Conservation (phyloP, 2,888 invertebrate genomes). For the Pomacea canaliculata region DNA sequence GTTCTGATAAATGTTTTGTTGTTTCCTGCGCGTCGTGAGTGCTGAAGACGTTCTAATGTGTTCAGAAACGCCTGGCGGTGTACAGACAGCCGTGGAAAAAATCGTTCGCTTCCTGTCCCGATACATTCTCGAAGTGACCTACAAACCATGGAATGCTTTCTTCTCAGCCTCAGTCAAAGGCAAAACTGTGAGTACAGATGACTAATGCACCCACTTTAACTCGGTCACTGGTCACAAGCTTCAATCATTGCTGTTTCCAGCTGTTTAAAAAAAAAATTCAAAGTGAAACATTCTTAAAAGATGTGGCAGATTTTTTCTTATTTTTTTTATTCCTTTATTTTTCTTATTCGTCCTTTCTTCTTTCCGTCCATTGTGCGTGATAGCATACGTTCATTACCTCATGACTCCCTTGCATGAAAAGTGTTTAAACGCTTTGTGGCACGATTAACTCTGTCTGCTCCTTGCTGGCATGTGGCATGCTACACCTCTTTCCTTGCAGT, state of each 20-base stretch:
- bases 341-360: too few species aligned
- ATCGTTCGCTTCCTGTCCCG: conserved; percentile 25
- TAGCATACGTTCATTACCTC: too few species aligned
- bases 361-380: too few species aligned
- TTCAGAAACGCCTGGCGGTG: conserved; percentile 14
- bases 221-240: neutral
- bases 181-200: conserved; percentile 25
- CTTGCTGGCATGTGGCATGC: too few species aligned
- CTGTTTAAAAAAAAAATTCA: too few species aligned
- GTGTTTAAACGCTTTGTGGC: too few species aligned
- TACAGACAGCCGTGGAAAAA: conserved; percentile 13
- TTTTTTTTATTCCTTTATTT: too few species aligned
- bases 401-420: too few species aligned
- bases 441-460: too few species aligned
- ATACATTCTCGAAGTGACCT: conserved; percentile 29
- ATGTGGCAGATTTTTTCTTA: too few species aligned
- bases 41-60: neutral
- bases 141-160: conserved; percentile 44
- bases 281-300: too few species aligned
- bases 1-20: neutral
- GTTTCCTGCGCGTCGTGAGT: neutral
- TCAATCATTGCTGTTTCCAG: too few species aligned
- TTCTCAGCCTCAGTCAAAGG: conserved; percentile 43
- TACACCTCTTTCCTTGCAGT: conserved; percentile 14
- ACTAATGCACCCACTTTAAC: neutral